Evolutionary conservation across 1,140 invertebrate species (phyloP).

Genomic region (Chrysopa pallens): DNA sequence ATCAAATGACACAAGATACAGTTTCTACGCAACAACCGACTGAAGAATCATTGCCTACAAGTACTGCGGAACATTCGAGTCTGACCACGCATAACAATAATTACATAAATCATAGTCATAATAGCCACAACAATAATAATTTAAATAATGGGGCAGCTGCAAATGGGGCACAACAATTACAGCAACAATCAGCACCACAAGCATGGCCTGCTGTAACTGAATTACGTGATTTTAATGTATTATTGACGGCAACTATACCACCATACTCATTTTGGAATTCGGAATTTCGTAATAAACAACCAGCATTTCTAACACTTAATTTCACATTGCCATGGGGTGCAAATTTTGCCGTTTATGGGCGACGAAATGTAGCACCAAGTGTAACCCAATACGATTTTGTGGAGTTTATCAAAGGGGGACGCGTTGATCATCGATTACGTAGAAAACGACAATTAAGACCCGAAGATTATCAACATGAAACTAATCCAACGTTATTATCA

Average conservation of each 20-base stretch:
- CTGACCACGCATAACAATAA: slow-evolving; percentile 25
- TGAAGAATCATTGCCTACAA: slow-evolving; percentile 51
- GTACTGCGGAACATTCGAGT: slow-evolving; percentile 44
- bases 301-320: slow-evolving; percentile 76
- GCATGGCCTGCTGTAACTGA: slow-evolving; percentile 59
- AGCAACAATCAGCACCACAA: slow-evolving; percentile 43
- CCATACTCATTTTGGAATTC: slow-evolving; percentile 84
- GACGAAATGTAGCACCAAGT: slow-evolving; percentile 78
- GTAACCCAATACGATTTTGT: slow-evolving; percentile 93
- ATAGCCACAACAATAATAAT: too few relatives aligned
- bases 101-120: slow-evolving; percentile 17
- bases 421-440: slow-evolving; percentile 54
- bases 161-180: slow-evolving; percentile 12
- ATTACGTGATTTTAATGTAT: slow-evolving; percentile 59
- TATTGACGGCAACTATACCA: slow-evolving; percentile 63
- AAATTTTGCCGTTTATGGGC: slow-evolving; percentile 84
- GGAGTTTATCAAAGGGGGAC: slow-evolving; percentile 71
- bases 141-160: too few relatives aligned
- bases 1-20: slow-evolving; percentile 51
- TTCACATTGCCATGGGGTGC: slow-evolving; percentile 77
- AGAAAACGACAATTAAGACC: slow-evolving; percentile 28
- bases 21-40: slow-evolving; percentile 54
- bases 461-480: slow-evolving; percentile 4
- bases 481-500: slow-evolving; percentile 4
- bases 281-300: slow-evolving; percentile 74